phyloP scores from a whole-genome alignment of 2,113 vertebrate species.

The Paramormyrops kingsleyae region DNA sequence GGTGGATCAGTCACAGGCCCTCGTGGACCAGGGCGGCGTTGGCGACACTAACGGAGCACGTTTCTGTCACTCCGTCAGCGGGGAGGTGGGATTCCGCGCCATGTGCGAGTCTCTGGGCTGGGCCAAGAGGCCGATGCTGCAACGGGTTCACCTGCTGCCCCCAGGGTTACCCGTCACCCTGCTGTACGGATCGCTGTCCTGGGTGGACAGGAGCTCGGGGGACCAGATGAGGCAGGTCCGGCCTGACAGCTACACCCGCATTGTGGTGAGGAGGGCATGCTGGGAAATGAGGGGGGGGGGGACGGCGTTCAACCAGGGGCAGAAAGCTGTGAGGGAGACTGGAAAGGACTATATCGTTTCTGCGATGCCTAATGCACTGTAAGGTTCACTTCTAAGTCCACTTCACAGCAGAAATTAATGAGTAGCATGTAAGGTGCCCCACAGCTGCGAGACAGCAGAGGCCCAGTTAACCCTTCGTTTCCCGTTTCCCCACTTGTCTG shows the following conservation, averaged over 20 bases:
- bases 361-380: background rate
- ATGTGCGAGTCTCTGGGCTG: conserved; percentile 77
- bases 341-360: background rate
- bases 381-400: background rate
- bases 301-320: background rate
- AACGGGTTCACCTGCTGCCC: conserved; percentile 68
- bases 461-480: background rate
- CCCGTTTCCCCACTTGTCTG: background rate
- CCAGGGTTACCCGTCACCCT: conserved; percentile 71
- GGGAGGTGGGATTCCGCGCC: conserved; percentile 78
- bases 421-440: background rate
- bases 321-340: background rate
- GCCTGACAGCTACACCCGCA: conserved; percentile 54
- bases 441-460: background rate
- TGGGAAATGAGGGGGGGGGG: background rate
- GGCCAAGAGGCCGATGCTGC: conserved; percentile 82
- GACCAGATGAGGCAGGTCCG: conserved; percentile 60
- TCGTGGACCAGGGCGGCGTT: background rate
- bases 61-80: conserved; percentile 50
- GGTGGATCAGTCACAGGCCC: background rate
- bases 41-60: background rate
- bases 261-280: conserved; percentile 57
- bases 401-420: background rate
- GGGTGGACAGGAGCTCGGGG: conserved; percentile 76
- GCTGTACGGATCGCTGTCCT: conserved; percentile 75